Evolutionary conservation across 2,888 invertebrate genomes (phyloP).

Genomic region (Augochlorella aurata): DNA sequence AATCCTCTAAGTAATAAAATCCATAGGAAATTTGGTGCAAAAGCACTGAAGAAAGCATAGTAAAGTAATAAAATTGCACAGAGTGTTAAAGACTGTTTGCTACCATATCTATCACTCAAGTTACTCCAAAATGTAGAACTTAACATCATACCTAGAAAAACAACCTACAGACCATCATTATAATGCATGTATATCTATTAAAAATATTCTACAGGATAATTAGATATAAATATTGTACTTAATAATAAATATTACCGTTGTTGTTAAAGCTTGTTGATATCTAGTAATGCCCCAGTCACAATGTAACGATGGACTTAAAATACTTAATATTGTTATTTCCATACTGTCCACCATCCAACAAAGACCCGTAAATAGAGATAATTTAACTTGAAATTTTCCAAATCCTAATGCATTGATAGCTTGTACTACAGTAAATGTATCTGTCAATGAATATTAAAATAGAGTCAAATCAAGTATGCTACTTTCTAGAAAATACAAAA

Average conservation of each 20-base stretch:
- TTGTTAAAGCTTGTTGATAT: conserved; percentile 95
- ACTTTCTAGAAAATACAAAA: not conserved
- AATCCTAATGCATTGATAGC: conserved; percentile 94
- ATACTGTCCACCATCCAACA: conserved; percentile 99
- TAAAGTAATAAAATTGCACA: conserved; percentile 95
- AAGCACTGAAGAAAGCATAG: conserved; percentile 94
- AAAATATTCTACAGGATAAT: not conserved
- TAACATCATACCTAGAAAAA: conserved; percentile 98
- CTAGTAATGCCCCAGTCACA: conserved; percentile 97
- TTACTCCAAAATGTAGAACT: conserved; percentile 98
- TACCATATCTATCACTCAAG: conserved; percentile 95
- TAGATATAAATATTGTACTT: conserved; percentile 4
- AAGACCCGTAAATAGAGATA: conserved; percentile 92
- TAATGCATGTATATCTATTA: conserved; percentile 1
- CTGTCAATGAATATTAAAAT: conserved; percentile 81
- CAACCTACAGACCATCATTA: conserved; percentile 83
- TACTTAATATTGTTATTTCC: conserved; percentile 98
- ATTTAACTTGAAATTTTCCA: conserved; percentile 94
- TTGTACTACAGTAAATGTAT: conserved; percentile 93
- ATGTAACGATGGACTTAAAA: conserved; percentile 95
- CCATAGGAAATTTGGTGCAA: conserved; percentile 96
- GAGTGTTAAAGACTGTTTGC: conserved; percentile 95
- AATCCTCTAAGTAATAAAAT: conserved; percentile 93
- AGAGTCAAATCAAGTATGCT: conserved; percentile 4
- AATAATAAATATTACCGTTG: conserved; percentile 85